Evolutionary conservation across 2,113 vertebrate species (phyloP), one percentile per base, ranked within the genome.

Genomic region (Ramphastos sulfuratus): DNA sequence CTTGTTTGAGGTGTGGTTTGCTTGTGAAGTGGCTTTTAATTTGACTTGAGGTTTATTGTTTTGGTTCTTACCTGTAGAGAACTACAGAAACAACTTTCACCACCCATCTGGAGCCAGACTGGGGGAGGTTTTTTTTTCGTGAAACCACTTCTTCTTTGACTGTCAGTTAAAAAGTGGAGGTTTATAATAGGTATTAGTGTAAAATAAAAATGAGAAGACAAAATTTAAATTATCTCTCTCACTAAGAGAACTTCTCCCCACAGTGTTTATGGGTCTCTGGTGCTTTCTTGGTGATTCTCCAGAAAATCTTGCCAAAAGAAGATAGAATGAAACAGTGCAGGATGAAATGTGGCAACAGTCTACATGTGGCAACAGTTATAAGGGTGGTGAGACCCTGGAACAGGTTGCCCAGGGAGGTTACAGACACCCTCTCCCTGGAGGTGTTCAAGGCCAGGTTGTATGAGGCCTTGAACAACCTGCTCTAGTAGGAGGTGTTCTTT

Each of bases 21-120:
- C 52, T 88, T 92, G 31, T 95, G 79, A 95, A 95, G 90, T 85
- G 79, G 87, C 79, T 94, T 92, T 82, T 91, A 71, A 52, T 20
- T 85, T 88, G 64, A 25, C 46, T 93, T 24, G 42, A 91, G 24
- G 42, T 85, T 82, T 80, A 70, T 80, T 87, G 70, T 65, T 91
- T 89, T 78, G 60, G 3, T 6, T 35, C 89, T 67, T 58, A 61
- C 59, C 7, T 3, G 42, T 89, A 52, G 46, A 76, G 81, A 87
- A 15, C 56, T 77, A 7, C 14, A 80, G 64, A 42, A 89, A 50
- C 33, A 27, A 25, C 93, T 91, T 80, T 67, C 12, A 70, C 11
- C 54, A 56, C 23, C 21, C 64, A 67, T 23, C 52, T 89, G 67
- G 46, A 92, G 64, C n/a, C 78, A 74, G 67, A 23, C 21, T 65